A percentile compares a stretch with the other conserved stretches of the same genome.
These are phyloP conservation scores for Pluvianellus socialis DNA, from an alignment of 2,113 vertebrate genomes.

Conservation along the genomic window DNA sequence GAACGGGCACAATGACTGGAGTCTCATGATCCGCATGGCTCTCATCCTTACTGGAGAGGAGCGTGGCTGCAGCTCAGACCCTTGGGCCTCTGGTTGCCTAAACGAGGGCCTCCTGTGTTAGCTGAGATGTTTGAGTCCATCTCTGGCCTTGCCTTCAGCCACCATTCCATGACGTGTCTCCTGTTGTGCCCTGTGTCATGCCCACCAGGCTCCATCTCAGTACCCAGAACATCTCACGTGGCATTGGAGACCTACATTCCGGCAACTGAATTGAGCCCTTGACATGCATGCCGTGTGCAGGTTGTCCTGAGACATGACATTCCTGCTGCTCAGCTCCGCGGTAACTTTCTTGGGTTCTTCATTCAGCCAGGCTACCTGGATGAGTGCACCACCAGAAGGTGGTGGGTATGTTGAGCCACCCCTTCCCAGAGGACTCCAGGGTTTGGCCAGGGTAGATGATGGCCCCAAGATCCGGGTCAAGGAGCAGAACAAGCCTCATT, in stretches of 20 bases:
- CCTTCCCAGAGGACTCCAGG: background rate
- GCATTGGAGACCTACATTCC: background rate
- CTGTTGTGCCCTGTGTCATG: background rate
- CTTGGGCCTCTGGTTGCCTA: background rate
- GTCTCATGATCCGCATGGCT: background rate
- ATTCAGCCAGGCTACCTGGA: background rate
- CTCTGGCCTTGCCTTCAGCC: background rate
- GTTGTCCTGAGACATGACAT: background rate
- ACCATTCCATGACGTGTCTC: background rate
- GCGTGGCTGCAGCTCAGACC: background rate
- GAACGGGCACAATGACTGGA: background rate
- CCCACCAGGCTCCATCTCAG: background rate
- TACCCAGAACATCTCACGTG: background rate
- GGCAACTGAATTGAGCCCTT: background rate
- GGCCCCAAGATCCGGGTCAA: accelerated
- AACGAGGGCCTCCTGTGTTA: background rate
- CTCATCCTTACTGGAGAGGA: background rate
- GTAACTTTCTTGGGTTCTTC: background rate
- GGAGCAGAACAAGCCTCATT: background rate
- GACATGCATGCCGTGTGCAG: accelerated
- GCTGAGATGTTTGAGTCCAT: background rate
- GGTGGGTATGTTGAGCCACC: background rate
- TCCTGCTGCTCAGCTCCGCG: background rate
- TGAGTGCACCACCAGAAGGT: background rate
- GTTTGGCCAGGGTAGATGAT: background rate